Percentiles rank a stretch among this genome's conserved stretches.
phyloP scores from a whole-genome alignment of 1,140 invertebrate genomes.

The Agraylea sexmaculata region DNA sequence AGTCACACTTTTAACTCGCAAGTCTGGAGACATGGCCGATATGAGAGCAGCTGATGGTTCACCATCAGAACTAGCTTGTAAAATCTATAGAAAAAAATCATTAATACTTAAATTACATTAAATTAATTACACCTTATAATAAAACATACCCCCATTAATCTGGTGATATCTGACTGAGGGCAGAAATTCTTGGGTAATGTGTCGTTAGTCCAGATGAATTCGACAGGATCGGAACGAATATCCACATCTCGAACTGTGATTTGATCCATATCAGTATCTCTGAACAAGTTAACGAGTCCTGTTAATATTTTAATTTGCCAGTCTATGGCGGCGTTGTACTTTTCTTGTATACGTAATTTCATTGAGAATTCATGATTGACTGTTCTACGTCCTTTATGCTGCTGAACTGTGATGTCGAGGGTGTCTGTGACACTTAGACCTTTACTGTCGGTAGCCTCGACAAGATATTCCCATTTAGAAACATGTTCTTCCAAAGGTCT shows the following conservation, averaged over 20 bases:
- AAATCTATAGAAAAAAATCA: slow-evolving; percentile 36
- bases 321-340: slow-evolving; percentile 49
- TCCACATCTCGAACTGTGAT: slow-evolving; percentile 56
- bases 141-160: slow-evolving; percentile 49
- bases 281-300: slow-evolving; percentile 54
- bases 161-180: slow-evolving; percentile 57
- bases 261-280: slow-evolving; percentile 53
- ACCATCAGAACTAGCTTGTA: slow-evolving; percentile 42
- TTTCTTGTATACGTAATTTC: slow-evolving; percentile 46
- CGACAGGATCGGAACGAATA: slow-evolving; percentile 43
- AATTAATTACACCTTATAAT: too few relatives aligned
- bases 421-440: slow-evolving; percentile 56
- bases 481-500: slow-evolving; percentile 76
- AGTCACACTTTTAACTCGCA: slow-evolving; percentile 48
- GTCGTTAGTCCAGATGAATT: slow-evolving; percentile 81
- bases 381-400: slow-evolving; percentile 60
- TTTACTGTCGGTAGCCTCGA: slow-evolving; percentile 66
- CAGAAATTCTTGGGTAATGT: slow-evolving; percentile 65
- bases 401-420: slow-evolving; percentile 69
- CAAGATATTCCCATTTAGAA: slow-evolving; percentile 68
- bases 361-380: slow-evolving; percentile 76
- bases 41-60: slow-evolving; percentile 44
- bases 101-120: background rate
- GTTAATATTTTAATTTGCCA: slow-evolving; percentile 60
- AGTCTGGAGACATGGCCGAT: slow-evolving; percentile 46